phyloP scores from a whole-genome alignment of 2,888 invertebrate species.

The Malacosoma neustria region DNA sequence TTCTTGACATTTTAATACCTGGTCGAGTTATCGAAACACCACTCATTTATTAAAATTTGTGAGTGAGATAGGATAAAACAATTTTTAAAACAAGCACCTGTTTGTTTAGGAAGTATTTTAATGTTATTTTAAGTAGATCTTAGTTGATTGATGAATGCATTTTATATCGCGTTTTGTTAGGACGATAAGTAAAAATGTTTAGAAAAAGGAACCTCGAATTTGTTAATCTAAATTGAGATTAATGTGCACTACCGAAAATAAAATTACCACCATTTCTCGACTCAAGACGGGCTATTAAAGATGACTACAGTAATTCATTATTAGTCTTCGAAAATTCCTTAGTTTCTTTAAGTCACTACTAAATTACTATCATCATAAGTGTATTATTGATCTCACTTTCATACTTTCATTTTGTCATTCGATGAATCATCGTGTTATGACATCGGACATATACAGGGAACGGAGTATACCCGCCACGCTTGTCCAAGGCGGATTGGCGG shows the following conservation, averaged over 20 bases:
- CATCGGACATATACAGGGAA: no score
- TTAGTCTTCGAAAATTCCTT: no score
- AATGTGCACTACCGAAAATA: slow-evolving; percentile 25
- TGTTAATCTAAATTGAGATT: slow-evolving; percentile 60
- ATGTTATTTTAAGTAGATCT: slow-evolving; percentile 67
- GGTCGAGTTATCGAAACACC: slow-evolving; percentile 38
- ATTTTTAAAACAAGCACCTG: slow-evolving; percentile 28
- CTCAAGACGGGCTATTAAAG: no score
- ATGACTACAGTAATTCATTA: no score
- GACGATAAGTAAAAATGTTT: slow-evolving; percentile 37
- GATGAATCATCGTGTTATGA: no score
- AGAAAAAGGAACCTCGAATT: slow-evolving; percentile 48
- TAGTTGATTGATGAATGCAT: slow-evolving; percentile 64
- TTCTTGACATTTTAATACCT: slow-evolving; percentile 65
- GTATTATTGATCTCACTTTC: no score
- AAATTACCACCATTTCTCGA: no score
- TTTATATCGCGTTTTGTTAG: slow-evolving; percentile 37
- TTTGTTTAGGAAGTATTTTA: slow-evolving; percentile 26
- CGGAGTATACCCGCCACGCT: no score
- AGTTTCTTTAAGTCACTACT: no score
- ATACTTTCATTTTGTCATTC: no score
- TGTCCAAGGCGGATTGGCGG: no score
- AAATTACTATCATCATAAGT: no score
- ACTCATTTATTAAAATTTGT: slow-evolving; percentile 57
- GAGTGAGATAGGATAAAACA: slow-evolving; percentile 31